These are phyloP conservation scores for Orchesella cincta DNA, from an alignment of 1,140 invertebrate species.

Conservation along the genomic window DNA sequence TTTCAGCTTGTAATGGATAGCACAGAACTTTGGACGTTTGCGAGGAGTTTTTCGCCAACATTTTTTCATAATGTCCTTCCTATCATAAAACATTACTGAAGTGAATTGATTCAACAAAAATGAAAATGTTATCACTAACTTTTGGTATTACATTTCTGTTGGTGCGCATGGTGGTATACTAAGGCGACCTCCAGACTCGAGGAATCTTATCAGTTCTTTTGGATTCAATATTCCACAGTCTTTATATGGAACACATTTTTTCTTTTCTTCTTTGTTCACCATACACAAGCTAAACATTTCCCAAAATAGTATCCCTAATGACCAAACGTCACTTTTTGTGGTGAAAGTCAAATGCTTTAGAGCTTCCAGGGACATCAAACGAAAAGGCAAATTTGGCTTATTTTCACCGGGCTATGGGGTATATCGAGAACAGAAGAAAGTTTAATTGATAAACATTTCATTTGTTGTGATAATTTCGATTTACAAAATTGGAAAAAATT, in stretches of 20 bases:
- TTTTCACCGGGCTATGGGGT: background rate
- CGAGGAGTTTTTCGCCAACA: background rate
- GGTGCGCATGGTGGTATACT: background rate
- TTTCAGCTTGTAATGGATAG: background rate
- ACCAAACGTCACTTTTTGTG: background rate
- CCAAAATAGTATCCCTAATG: background rate
- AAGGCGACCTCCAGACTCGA: background rate
- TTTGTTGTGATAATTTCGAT: no score
- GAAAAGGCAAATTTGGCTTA: background rate
- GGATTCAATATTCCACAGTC: no score
- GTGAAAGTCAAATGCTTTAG: background rate
- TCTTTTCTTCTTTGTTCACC: background rate
- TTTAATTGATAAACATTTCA: background rate
- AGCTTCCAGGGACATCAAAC: background rate
- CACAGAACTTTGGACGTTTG: background rate
- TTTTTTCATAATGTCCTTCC: background rate
- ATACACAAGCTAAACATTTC: conserved; percentile 17
- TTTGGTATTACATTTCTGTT: background rate
- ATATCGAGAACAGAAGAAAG: background rate
- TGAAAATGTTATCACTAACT: background rate
- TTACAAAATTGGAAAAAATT: no score
- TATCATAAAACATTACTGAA: background rate
- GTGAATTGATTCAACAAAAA: background rate
- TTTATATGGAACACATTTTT: background rate
- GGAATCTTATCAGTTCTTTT: background rate